Conservation (phyloP, 2,113 vertebrate genomes). For the Aleadryas rufinucha region DNA sequence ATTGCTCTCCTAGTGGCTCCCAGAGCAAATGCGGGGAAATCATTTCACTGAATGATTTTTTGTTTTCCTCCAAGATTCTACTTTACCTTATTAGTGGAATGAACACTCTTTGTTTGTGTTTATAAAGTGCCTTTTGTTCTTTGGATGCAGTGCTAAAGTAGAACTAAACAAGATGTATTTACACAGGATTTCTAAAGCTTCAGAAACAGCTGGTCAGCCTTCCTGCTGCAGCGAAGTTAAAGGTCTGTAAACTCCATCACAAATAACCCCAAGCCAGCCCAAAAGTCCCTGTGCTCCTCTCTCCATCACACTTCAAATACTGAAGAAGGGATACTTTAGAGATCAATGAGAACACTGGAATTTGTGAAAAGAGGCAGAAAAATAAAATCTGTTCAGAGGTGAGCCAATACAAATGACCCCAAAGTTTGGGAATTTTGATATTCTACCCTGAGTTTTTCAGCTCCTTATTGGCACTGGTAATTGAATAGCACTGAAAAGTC, state of each 20-base stretch:
- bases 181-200: neutral
- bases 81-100: neutral
- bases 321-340: neutral
- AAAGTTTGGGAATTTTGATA: neutral
- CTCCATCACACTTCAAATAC: neutral
- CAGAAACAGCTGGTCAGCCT: neutral
- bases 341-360: neutral
- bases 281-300: neutral
- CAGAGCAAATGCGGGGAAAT: neutral
- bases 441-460: neutral
- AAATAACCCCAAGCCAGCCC: neutral
- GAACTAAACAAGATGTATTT: neutral
- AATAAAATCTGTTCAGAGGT: neutral
- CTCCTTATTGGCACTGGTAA: neutral
- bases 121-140: neutral
- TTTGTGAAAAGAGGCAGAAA: neutral
- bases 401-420: neutral
- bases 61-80: neutral
- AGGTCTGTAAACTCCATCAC: neutral
- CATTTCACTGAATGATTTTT: neutral
- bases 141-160: neutral
- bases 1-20: slow-evolving; percentile 3
- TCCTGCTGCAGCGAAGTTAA: neutral
- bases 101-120: neutral
- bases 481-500: neutral